Conservation (phyloP, 2,113 vertebrate species). For the Ovis canadensis region DNA sequence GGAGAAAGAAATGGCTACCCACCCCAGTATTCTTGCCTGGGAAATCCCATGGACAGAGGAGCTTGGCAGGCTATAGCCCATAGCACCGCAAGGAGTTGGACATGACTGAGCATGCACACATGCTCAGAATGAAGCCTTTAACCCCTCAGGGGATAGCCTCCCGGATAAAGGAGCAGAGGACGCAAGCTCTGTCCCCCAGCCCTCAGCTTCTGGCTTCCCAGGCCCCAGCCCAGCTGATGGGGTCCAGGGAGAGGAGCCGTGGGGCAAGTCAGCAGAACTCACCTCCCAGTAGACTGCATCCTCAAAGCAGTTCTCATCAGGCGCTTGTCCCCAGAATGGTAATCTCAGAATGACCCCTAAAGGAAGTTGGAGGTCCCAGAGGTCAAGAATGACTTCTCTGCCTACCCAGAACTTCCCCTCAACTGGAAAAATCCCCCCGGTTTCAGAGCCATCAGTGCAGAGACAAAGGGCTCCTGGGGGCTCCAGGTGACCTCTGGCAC, state of each 20-base stretch:
- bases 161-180: neutral
- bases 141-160: neutral
- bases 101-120: neutral
- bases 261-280: constrained; percentile 38
- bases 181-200: fast-evolving
- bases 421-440: neutral
- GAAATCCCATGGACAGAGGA: neutral
- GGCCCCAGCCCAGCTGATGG: neutral
- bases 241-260: fast-evolving
- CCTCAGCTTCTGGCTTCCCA: fast-evolving
- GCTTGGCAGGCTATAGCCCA: neutral
- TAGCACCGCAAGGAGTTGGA: neutral
- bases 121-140: neutral
- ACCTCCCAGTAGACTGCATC: constrained; percentile 96
- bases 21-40: neutral
- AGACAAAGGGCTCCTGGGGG: too few relatives aligned
- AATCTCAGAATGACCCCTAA: constrained; percentile 91
- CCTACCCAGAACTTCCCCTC: neutral
- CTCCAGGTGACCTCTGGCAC: neutral
- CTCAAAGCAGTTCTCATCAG: constrained; percentile 93
- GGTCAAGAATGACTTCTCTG: neutral
- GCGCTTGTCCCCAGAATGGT: constrained; percentile 90
- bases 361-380: neutral
- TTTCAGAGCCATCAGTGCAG: neutral
- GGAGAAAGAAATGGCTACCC: neutral